phyloP scores from a whole-genome alignment of 1,140 invertebrate genomes.

The Pseudobourletiella spinata region DNA sequence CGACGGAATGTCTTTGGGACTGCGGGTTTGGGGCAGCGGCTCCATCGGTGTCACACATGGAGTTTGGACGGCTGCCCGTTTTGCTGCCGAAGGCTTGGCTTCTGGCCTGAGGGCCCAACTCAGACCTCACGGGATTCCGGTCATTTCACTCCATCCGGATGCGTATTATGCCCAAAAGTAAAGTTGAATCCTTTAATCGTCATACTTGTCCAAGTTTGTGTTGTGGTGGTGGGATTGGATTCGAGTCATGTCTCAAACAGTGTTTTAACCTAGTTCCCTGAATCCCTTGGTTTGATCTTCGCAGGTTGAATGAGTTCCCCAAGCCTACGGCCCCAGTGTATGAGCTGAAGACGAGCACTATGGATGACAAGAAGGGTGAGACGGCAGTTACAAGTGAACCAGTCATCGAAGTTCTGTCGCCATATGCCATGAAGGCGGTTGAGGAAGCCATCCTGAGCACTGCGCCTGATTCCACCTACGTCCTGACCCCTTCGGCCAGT shows the following conservation, averaged over 20 bases:
- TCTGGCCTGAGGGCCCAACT: slow-evolving; percentile 58
- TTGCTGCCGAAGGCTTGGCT: slow-evolving; percentile 48
- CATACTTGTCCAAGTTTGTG: too few relatives aligned
- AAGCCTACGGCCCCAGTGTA: slow-evolving; percentile 19
- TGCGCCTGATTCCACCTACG: slow-evolving; percentile 24
- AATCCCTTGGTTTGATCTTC: too few relatives aligned
- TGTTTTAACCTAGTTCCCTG: too few relatives aligned
- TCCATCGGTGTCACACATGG: slow-evolving; percentile 30
- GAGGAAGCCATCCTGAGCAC: slow-evolving; percentile 29
- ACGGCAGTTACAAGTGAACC: slow-evolving; percentile 10
- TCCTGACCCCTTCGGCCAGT: slow-evolving; percentile 29
- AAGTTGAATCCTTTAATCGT: too few relatives aligned
- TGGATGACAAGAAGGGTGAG: slow-evolving; percentile 6
- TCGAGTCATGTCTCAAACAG: too few relatives aligned
- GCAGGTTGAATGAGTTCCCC: slow-evolving; percentile 31
- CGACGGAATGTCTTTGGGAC: slow-evolving; percentile 31
- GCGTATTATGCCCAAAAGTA: slow-evolving; percentile 52
- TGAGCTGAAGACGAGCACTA: slow-evolving; percentile 8
- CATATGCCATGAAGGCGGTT: slow-evolving; percentile 32
- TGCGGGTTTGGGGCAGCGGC: slow-evolving; percentile 33
- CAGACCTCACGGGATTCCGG: slow-evolving; percentile 56
- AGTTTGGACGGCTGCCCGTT: slow-evolving; percentile 40
- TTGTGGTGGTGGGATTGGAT: too few relatives aligned
- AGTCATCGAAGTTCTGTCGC: slow-evolving; percentile 27
- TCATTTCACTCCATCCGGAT: slow-evolving; percentile 63